Base-by-base conservation (phyloP, 2,888 invertebrate species). In the Eledone cirrhosa region DNA sequence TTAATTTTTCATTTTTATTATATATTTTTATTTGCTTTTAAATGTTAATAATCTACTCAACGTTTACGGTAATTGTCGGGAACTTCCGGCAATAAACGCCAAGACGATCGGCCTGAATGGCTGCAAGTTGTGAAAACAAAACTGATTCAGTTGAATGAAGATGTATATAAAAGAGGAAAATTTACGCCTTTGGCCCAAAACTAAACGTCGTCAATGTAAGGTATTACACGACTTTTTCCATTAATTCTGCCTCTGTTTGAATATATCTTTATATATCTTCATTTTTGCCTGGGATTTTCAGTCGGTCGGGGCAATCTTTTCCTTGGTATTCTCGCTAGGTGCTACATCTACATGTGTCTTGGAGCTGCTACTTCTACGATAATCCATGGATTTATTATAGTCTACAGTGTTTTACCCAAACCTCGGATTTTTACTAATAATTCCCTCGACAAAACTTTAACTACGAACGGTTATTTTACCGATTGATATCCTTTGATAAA, bases 111-210 rank as follows among this genome's bases (percentile, higher is more conserved):
- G n/a, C n/a, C 41, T 41, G 33, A 72, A 72, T 72, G 72, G 72
- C 72, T 41, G 72, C 41, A n/a, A 31, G 33, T 33, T 72, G 72
- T 41, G 31, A 31, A 72, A 72, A 31, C 31, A 72, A 41, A 41
- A 41, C 41, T 41, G 41, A 41, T 41, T 41, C 72, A 41, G 72
- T 31, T 16, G 13, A 31, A 14, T 41, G 72, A 72, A 72, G 72
- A 72, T 72, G 72, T 31, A 72, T 72, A 13, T 72, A 41, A 41
- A 41, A 41, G 72, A 72, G 72, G 72, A 41, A 22, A 72, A 41
- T 72, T 72, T 72, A 72, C 72, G 19, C 22, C 31, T 72, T 72
- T 41, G 72, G 72, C 41, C 41, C 33, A 72, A 41, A 72, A 72
- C 31, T n/a, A 33, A 41, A 72, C 72, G 72, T 72, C 31, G 41